phyloP scores from a whole-genome alignment of 53 echinoderm and acorn worm genomes.

The Temnopleurus reevesii region DNA sequence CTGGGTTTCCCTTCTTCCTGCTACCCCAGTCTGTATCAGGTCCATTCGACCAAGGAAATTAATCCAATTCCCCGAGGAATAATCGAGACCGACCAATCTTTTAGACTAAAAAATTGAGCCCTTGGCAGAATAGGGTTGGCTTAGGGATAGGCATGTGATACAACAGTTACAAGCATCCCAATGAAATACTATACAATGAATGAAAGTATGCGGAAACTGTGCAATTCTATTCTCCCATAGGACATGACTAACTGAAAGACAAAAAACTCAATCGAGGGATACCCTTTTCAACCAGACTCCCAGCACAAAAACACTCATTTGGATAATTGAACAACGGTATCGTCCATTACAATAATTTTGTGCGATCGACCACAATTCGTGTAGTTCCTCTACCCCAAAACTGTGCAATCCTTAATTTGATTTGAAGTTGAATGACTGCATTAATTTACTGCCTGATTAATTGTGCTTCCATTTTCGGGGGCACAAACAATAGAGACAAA shows the following conservation, averaged over 20 bases:
- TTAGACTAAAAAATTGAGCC: constrained; percentile 37
- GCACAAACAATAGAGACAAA: neutral
- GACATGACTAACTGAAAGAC: constrained; percentile 8
- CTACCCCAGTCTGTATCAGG: neutral
- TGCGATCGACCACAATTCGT: neutral
- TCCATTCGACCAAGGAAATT: constrained; percentile 17
- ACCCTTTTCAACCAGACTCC: neutral
- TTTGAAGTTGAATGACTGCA: constrained; percentile 8
- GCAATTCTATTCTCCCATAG: neutral
- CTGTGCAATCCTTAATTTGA: constrained; percentile 20
- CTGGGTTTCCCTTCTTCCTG: neutral
- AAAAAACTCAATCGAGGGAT: neutral
- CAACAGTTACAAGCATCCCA: neutral
- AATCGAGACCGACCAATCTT: constrained; percentile 37
- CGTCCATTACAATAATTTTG: neutral
- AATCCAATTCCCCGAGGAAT: constrained; percentile 27
- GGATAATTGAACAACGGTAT: constrained; percentile 6
- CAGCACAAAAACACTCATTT: neutral
- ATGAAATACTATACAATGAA: neutral
- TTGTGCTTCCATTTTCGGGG: neutral
- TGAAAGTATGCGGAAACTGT: neutral
- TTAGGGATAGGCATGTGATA: neutral
- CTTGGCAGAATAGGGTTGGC: neutral
- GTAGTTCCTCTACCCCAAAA: neutral
- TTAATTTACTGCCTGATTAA: neutral